Evolutionary conservation across 2,797 vertebrate species (phyloP).

Genomic region (Micromesistius poutassou): DNA sequence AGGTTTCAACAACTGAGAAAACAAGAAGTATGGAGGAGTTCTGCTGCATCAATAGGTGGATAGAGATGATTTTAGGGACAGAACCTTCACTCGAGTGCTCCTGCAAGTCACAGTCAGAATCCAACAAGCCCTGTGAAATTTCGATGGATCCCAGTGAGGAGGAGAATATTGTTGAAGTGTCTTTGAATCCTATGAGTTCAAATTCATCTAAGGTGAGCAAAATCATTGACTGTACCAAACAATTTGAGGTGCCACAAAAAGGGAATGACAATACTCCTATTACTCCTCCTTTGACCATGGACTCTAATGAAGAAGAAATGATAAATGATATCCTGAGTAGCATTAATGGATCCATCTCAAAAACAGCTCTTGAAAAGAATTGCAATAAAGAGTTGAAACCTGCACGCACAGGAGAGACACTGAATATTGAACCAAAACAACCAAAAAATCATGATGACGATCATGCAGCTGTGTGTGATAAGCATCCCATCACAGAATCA

Average conservation of each 20-base stretch:
- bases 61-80: conserved; percentile 26
- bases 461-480: not conserved
- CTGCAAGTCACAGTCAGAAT: conserved; percentile 5
- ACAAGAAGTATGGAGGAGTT: conserved; percentile 2
- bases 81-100: conserved; percentile 30
- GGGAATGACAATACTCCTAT: not conserved
- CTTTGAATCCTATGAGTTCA: not conserved
- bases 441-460: not conserved
- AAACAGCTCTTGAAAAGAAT: not conserved
- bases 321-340: not conserved
- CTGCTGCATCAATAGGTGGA: conserved; percentile 62
- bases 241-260: not conserved
- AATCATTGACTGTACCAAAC: conserved; percentile 15
- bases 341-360: conserved; percentile 5
- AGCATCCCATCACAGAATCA: not conserved
- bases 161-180: not conserved
- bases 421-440: conserved; percentile 6
- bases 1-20: conserved; percentile 3
- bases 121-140: not conserved
- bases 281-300: not conserved
- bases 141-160: not conserved
- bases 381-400: conserved; percentile 4
- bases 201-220: conserved; percentile 3
- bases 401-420: not conserved
- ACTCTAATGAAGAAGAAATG: conserved; percentile 9